Percentiles rank a stretch among this genome's conserved stretches.
phyloP scores from a whole-genome alignment of 2,888 invertebrate genomes.

The Rhaphigaster nebulosa region DNA sequence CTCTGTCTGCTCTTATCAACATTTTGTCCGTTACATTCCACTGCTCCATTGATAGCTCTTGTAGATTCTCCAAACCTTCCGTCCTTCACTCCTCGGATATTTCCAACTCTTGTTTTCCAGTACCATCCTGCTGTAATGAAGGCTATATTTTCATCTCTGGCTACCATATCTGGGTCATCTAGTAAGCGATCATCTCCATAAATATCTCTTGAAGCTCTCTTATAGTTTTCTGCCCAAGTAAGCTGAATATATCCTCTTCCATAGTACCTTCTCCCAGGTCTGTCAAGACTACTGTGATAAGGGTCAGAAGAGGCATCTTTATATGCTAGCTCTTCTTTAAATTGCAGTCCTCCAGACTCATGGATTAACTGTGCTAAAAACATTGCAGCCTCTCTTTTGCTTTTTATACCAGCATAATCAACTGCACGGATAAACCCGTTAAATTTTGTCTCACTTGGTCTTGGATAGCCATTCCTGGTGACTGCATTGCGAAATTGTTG shows the following conservation, averaged over 20 bases:
- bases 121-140: constrained; percentile 40
- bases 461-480: neutral
- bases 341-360: constrained; percentile 24
- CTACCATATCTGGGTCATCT: neutral
- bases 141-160: neutral
- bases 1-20: neutral
- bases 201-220: neutral
- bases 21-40: constrained; percentile 36
- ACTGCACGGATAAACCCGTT: neutral
- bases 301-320: constrained; percentile 29
- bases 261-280: constrained; percentile 25
- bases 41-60: constrained; percentile 30
- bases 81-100: neutral
- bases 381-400: constrained; percentile 29
- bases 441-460: neutral
- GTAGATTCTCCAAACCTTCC: constrained; percentile 41
- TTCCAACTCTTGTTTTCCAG: constrained; percentile 5
- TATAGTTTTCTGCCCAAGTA: constrained; percentile 24
- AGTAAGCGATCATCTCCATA: neutral
- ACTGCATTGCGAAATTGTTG: constrained; percentile 12
- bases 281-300: neutral
- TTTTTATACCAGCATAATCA: constrained; percentile 19
- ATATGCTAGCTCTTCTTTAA: constrained; percentile 23
- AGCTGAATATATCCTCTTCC: constrained; percentile 46
- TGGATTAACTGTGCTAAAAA: constrained; percentile 44